These are phyloP conservation scores for Tenrec ecaudatus DNA, from an alignment of 2,113 vertebrate genomes.

Conservation along the genomic window DNA sequence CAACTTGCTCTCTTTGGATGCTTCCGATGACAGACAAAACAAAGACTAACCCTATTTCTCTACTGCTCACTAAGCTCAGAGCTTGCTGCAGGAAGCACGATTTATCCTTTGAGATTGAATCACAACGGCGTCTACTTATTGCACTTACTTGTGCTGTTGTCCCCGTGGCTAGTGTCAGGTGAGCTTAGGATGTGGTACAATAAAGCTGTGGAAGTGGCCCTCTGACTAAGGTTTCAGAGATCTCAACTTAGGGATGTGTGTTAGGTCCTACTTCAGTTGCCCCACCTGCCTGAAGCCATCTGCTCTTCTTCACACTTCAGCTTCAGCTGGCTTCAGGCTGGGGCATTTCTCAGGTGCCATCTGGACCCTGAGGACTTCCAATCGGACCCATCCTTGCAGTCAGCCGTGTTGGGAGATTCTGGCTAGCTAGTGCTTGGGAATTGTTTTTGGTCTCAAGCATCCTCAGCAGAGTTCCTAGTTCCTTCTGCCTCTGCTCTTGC, in stretches of 20 bases:
- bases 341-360: not conserved
- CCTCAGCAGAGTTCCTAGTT: not conserved
- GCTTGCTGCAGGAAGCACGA: not conserved
- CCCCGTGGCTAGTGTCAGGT: not conserved
- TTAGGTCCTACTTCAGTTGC: not conserved
- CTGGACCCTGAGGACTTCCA: not conserved
- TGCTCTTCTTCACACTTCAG: no score
- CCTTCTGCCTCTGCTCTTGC: not conserved
- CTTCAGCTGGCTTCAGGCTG: no score
- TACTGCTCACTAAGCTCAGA: not conserved
- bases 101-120: not conserved
- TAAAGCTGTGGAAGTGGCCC: not conserved
- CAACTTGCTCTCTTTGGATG: not conserved
- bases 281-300: no score
- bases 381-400: not conserved
- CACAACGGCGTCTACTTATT: not conserved
- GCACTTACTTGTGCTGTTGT: not conserved
- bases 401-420: not conserved
- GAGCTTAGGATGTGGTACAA: not conserved
- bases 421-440: not conserved
- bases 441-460: not conserved
- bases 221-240: not conserved
- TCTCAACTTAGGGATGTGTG: not conserved
- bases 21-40: not conserved
- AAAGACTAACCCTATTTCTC: not conserved